phyloP scores from a whole-genome alignment of 1,140 invertebrate genomes.

The Aphidius gifuensis region DNA sequence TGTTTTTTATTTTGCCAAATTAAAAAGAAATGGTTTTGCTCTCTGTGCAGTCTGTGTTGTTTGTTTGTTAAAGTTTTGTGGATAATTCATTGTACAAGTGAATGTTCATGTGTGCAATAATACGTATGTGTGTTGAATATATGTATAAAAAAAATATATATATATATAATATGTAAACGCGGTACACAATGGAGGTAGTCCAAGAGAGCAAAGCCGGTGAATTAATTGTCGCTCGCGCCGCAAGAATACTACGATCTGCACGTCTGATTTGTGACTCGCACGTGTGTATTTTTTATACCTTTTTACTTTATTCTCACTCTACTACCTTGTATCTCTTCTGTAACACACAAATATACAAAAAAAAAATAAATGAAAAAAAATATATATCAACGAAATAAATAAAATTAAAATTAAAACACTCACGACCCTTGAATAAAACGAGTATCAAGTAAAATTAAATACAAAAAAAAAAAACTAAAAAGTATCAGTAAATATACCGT shows the following conservation, averaged over 20 bases:
- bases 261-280: constrained; percentile 48
- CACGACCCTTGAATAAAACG: too few relatives aligned
- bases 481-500: background rate
- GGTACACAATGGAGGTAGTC: constrained; percentile 21
- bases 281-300: constrained; percentile 38
- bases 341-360: background rate
- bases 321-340: background rate
- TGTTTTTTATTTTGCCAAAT: constrained; percentile 14
- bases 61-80: background rate
- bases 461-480: constrained; percentile 3
- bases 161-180: constrained; percentile 32
- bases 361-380: background rate
- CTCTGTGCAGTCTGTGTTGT: background rate
- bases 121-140: constrained; percentile 24
- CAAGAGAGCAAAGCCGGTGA: constrained; percentile 49
- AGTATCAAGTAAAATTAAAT: background rate
- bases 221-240: constrained; percentile 51
- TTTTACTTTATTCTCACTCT: constrained; percentile 11
- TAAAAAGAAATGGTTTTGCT: constrained; percentile 15
- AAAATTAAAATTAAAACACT: too few relatives aligned
- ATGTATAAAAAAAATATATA: constrained; percentile 24
- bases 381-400: background rate
- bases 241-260: constrained; percentile 38
- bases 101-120: background rate
- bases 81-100: background rate